Conservation (phyloP, 1,140 invertebrate species). For the Microvelia longipes region DNA sequence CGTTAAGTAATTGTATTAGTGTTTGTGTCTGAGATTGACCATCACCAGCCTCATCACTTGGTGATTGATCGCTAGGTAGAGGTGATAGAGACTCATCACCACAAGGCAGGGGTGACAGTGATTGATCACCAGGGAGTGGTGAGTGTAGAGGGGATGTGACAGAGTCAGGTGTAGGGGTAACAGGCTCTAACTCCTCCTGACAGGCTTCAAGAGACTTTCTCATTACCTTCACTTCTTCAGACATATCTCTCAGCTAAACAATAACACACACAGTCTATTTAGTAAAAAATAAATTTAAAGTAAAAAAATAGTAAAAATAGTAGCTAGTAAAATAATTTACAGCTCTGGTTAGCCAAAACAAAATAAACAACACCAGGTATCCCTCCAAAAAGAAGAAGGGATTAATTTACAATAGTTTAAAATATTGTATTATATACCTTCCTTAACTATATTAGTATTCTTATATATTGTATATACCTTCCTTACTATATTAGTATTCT, state of each 20-base stretch:
- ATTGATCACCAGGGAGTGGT: background rate
- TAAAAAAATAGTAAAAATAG: too few species aligned
- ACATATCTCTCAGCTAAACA: background rate
- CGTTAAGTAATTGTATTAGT: constrained; percentile 43
- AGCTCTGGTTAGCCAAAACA: too few species aligned
- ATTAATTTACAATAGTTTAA: too few species aligned
- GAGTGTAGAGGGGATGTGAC: background rate
- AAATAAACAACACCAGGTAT: too few species aligned
- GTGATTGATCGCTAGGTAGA: too few species aligned
- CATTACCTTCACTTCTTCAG: background rate
- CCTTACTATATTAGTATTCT: too few species aligned
- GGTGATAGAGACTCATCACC: background rate
- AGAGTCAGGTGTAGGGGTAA: background rate
- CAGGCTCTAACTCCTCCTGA: background rate
- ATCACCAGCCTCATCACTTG: constrained; percentile 29
- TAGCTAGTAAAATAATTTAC: too few species aligned
- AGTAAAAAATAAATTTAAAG: too few species aligned
- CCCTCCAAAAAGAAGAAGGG: too few species aligned
- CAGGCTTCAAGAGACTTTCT: background rate
- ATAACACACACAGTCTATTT: background rate
- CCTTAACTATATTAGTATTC: too few species aligned
- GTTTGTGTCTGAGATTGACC: constrained; percentile 34
- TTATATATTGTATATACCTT: too few species aligned
- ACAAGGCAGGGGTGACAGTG: background rate
- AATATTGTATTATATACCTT: too few species aligned